Evolutionary conservation across 2,888 invertebrate genomes (phyloP), one percentile per base, ranked within the genome.

Genomic region (Microchrysa polita): DNA sequence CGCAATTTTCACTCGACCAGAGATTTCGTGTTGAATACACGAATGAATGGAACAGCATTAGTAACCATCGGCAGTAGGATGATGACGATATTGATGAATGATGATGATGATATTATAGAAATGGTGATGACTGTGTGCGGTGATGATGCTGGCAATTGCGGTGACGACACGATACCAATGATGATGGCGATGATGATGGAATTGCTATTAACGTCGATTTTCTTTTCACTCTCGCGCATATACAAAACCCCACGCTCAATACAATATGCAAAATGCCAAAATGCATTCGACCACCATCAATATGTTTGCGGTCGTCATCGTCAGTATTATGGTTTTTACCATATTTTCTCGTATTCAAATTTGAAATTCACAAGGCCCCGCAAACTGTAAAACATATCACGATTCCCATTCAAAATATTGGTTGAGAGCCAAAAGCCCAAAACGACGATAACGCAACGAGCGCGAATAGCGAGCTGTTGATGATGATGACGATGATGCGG

Each of bases 131-230:
- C 27, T 34, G 27, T 34, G n/a, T n/a, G n/a, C n/a, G 48, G 48
- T 48, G 48, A 48, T 48, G 48, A 12, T 7, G 27, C 27, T 34
- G 27, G 27, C 27, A 34, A 34, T n/a, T 44, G 12, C 44, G 9
- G 44, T 44, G 9, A 12, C 7, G 12, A 44, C 44, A 16, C 16
- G 53, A 53, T 53, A n/a, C 9, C n/a, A 53, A n/a, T 53, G 53
- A 5, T 55, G 20, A 16, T 22, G 55, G 18, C 10, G 55, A 55
- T 55, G 55, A 55, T 20, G 55, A 22, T 22, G 55, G 48, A 48
- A 48, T 48, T 48, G 48, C 48, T 48, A 48, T 48, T 48, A 48
- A 48, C 16, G 48, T n/a, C 16, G 48, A n/a, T 48, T 48, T 48
- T 48, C 48, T 48, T 48, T 48, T 48, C 27, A 34, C 7, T 34